These are phyloP conservation scores for Zeuzera pyrina DNA, from an alignment of 2,888 invertebrate genomes.

Conservation along the genomic window DNA sequence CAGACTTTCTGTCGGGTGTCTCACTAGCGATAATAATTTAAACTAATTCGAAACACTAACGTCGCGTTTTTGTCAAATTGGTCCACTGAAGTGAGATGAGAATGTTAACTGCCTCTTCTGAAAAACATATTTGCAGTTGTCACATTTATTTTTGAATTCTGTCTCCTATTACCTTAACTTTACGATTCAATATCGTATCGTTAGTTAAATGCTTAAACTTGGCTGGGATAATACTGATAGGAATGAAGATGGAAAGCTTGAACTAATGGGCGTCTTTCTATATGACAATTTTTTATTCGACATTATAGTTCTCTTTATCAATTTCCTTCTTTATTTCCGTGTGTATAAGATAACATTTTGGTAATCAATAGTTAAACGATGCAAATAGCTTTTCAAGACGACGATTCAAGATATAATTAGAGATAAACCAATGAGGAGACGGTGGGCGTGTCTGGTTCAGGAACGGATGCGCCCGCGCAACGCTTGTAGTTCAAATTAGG, in stretches of 20 bases:
- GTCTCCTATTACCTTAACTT: slow-evolving; percentile 13
- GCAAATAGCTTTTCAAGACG: slow-evolving; percentile 60
- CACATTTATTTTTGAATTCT: slow-evolving; percentile 7
- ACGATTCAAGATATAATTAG: slow-evolving; percentile 59
- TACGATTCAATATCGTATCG: slow-evolving; percentile 29
- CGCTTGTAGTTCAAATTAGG: slow-evolving; percentile 45
- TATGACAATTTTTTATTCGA: slow-evolving; percentile 54
- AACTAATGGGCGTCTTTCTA: slow-evolving; percentile 67
- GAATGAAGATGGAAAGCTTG: slow-evolving; percentile 64
- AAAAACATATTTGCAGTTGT: slow-evolving; percentile 41
- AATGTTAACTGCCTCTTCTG: slow-evolving; percentile 59
- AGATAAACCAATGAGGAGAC: slow-evolving; percentile 49
- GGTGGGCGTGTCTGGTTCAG: slow-evolving; percentile 40
- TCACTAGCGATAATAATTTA: slow-evolving; percentile 41
- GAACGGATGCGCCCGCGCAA: slow-evolving; percentile 36
- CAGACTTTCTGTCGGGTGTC: slow-evolving; percentile 19
- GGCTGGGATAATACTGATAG: slow-evolving; percentile 39
- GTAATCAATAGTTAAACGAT: slow-evolving; percentile 45
- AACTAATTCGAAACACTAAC: slow-evolving; percentile 56
- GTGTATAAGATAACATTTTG: neutral
- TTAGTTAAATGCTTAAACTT: slow-evolving; percentile 19
- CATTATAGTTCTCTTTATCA: slow-evolving; percentile 24
- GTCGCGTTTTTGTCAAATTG: slow-evolving; percentile 69
- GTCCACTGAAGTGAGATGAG: slow-evolving; percentile 44
- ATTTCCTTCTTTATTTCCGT: neutral